Conservation (phyloP, 2,888 invertebrate genomes). For the Cremastinae sp. region DNA sequence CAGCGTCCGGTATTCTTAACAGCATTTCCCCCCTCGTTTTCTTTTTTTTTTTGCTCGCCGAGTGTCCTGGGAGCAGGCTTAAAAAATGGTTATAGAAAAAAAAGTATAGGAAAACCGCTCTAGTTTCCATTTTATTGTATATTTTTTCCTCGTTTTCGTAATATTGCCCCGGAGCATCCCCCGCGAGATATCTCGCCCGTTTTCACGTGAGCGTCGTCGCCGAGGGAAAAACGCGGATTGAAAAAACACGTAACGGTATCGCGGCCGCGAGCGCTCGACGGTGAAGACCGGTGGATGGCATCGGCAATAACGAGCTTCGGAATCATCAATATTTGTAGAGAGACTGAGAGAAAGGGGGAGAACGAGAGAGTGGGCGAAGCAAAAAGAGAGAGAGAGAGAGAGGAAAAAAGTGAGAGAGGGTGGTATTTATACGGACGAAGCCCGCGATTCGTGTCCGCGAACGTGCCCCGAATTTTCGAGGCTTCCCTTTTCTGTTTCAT, state of each 20-base stretch:
- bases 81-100: conserved; percentile 19
- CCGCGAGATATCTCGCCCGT: too few relatives aligned
- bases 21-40: conserved; percentile 17
- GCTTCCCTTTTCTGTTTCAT: conserved; percentile 31
- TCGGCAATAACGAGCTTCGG: conserved; percentile 13
- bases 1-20: conserved; percentile 39
- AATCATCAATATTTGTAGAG: conserved; percentile 35
- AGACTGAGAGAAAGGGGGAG: too few relatives aligned
- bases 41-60: conserved; percentile 54
- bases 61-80: conserved; percentile 18
- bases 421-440: conserved; percentile 24
- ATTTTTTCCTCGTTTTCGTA: conserved; percentile 35
- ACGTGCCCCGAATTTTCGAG: conserved; percentile 62
- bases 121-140: conserved; percentile 50
- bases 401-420: too few relatives aligned
- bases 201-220: too few relatives aligned
- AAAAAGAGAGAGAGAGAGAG: too few relatives aligned
- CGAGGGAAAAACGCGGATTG: conserved; percentile 16
- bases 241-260: conserved; percentile 63
- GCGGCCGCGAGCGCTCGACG: conserved; percentile 39
- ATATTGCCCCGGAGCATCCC: too few relatives aligned
- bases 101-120: conserved; percentile 39
- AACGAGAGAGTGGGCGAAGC: too few relatives aligned
- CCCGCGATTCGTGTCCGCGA: conserved; percentile 45
- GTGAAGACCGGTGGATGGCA: conserved; percentile 33